Percentiles rank a stretch among this genome's conserved stretches.
Evolutionary conservation across 2,797 vertebrate genomes (phyloP).

Genomic region (Ctenopoma multispine): DNA sequence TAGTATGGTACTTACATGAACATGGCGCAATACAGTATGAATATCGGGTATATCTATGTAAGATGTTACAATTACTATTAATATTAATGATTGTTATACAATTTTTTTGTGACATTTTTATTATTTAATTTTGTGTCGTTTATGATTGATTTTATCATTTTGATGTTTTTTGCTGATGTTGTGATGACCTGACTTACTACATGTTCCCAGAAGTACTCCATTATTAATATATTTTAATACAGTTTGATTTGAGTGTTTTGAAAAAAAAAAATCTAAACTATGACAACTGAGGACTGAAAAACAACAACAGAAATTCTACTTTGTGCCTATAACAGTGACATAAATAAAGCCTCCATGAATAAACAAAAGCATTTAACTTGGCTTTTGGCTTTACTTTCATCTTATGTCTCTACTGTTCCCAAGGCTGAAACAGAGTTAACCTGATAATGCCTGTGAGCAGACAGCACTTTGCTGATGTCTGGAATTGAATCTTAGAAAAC

Average conservation of each 20-base stretch:
- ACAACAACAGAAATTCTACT: neutral
- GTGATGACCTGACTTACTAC: too few species aligned
- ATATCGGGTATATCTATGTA: neutral
- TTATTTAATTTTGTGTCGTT: too few species aligned
- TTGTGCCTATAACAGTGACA: neutral
- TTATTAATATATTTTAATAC: too few species aligned
- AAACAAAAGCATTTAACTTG: constrained; percentile 29
- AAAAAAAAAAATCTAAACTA: neutral
- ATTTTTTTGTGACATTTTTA: too few species aligned
- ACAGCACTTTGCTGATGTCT: constrained; percentile 52
- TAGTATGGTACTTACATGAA: neutral
- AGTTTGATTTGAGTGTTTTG: too few species aligned
- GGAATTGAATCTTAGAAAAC: constrained; percentile 52
- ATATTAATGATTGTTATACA: too few species aligned
- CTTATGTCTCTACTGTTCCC: constrained; percentile 41
- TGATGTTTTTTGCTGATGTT: too few species aligned
- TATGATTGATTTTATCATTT: too few species aligned
- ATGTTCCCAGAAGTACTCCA: too few species aligned
- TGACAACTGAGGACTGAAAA: neutral
- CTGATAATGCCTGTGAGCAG: constrained; percentile 51
- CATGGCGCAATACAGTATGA: neutral
- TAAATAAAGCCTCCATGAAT: constrained; percentile 13
- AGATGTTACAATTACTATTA: neutral
- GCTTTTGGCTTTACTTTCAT: constrained; percentile 31
- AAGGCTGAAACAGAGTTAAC: constrained; percentile 44